Evolutionary conservation across 2,113 vertebrate species (phyloP).

Genomic region (Meles meles): DNA sequence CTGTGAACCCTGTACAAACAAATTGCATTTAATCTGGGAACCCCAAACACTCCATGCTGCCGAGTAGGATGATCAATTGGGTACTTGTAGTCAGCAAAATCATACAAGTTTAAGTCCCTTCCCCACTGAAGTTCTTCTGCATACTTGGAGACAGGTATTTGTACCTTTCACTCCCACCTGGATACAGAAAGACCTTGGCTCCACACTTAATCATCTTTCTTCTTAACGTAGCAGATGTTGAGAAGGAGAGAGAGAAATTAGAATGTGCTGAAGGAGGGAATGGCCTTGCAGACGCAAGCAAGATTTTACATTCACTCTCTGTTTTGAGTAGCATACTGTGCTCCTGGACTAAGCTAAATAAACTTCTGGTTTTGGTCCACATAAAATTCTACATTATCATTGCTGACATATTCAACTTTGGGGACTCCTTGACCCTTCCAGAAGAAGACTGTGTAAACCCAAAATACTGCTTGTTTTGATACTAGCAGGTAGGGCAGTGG

Average conservation of each 20-base stretch:
- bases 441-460: not conserved
- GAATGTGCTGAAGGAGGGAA: not conserved
- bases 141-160: not conserved
- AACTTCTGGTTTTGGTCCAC: not conserved
- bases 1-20: not conserved
- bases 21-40: not conserved
- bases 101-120: not conserved
- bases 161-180: not conserved
- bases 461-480: not conserved
- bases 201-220: not conserved
- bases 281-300: not conserved
- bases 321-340: not conserved
- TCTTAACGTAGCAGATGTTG: not conserved
- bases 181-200: not conserved
- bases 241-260: not conserved
- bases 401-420: not conserved
- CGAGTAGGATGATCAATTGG: not conserved
- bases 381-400: not conserved
- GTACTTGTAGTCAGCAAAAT: not conserved
- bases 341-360: not conserved
- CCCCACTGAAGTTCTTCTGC: not conserved
- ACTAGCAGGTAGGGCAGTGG: not conserved
- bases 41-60: too few species aligned
- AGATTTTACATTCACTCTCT: not conserved
- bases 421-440: not conserved